These are phyloP conservation scores for Pedicia rivosa DNA, from an alignment of 2,888 invertebrate genomes.

Conservation along the genomic window DNA sequence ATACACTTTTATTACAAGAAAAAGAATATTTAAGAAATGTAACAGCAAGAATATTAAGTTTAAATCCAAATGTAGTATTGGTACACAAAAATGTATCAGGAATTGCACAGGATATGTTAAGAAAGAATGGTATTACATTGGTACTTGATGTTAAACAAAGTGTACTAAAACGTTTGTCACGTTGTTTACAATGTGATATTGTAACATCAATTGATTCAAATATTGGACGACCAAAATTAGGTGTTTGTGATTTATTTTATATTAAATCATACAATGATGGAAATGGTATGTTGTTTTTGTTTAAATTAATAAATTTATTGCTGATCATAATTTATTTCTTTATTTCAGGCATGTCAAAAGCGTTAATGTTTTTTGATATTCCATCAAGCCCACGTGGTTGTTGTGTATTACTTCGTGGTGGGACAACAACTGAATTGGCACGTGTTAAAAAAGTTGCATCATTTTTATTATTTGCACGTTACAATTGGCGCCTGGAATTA, in stretches of 20 bases:
- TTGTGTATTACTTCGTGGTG: conserved; percentile 78
- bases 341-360: conserved; percentile 57
- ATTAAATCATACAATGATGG: conserved; percentile 39
- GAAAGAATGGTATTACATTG: conserved; percentile 66
- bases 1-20: conserved; percentile 88
- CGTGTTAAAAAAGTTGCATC: conserved; percentile 70
- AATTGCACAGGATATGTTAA: conserved; percentile 74
- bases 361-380: conserved; percentile 87
- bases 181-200: conserved; percentile 70
- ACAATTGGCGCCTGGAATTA: conserved; percentile 85
- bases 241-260: conserved; percentile 70
- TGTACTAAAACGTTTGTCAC: conserved; percentile 62
- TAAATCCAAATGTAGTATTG: conserved; percentile 74
- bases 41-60: conserved; percentile 67
- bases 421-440: conserved; percentile 52
- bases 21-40: conserved; percentile 72
- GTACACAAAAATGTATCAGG: conserved; percentile 78
- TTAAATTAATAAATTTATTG: too few relatives aligned
- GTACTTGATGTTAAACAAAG: conserved; percentile 70
- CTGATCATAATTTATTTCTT: too few relatives aligned
- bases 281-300: conserved; percentile 26
- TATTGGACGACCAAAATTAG: conserved; percentile 63
- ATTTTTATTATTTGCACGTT: conserved; percentile 67
- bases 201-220: conserved; percentile 79
- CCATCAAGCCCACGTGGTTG: conserved; percentile 72